Base-by-base conservation (phyloP, 2,113 vertebrate genomes). In the Corydoras maculifer region DNA sequence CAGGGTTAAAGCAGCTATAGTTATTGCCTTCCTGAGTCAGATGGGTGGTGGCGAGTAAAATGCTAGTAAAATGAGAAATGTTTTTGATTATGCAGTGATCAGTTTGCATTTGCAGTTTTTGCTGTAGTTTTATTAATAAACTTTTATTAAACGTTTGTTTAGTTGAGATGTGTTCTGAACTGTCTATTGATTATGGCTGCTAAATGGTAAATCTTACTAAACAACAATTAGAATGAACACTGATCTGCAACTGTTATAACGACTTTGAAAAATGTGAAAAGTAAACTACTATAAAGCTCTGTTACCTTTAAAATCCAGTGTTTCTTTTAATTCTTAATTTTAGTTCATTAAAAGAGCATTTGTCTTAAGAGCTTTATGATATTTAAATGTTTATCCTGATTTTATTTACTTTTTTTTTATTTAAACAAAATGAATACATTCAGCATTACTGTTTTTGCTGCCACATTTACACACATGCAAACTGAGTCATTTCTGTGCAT, bases 21-120 rank as follows among this genome's bases (percentile, higher is more conserved):
- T 73, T 75, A 72, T 64, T 72, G 53, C 65, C 32, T 58, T 49
- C 31, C 60, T 81, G 78, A 83, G 82, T 86, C 80, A 87, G 55
- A 68, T 66, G 73, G 81, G 80, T 79, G 75, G 75, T 74, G 25
- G 65, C 3, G 65, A 8, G 69, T 53, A 43, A 9, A 51, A 65
- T 61, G 58, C 11, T 9, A 25, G 29, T 66, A 31, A 53, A 67
- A 61, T 43, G 43, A 67, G 18, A 60, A 54, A 51, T 14, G 30
- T 12, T 2, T 50, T 65, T 58, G 18, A 65, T 9, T 25, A 2
- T 14, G 4, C n/a, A 25, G 3, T 54, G 12, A 54, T n/a, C 51
- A 55, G 51, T 49, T 3, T 68, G 2, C 49, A 50, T 53, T 53
- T 53, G 51, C 51, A 53, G 51, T 53, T 53, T 53, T 53, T 25